Base-by-base conservation (phyloP, 1,140 invertebrate genomes). In the Mamestra configurata region DNA sequence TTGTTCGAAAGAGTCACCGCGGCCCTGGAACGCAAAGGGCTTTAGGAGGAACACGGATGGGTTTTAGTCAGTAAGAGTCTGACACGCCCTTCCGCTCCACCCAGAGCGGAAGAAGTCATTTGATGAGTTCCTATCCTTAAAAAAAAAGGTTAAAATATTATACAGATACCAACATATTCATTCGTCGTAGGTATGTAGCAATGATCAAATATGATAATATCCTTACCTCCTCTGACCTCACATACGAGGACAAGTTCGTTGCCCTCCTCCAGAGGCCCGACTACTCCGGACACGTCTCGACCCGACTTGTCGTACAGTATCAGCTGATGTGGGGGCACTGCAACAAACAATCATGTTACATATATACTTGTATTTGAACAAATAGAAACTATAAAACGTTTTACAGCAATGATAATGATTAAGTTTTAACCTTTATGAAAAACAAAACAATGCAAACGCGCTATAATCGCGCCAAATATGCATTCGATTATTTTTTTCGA, bases 151-250 rank as follows among this genome's bases (percentile, higher is more conserved):
- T n/a, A n/a, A n/a, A n/a, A n/a, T n/a, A n/a, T n/a, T n/a, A n/a
- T n/a, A n/a, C n/a, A n/a, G n/a, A n/a, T n/a, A n/a, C n/a, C n/a
- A n/a, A 31, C 27, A 31, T 31, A 3, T 31, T 31, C 27, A 3
- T 3, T 31, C 27, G n/a, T n/a, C n/a, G n/a, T 31, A 31, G 27
- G 5, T 31, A 31, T 5, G 27, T 15, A 59, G 24, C 1, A 15
- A 59, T 27, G 24, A 11, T 57, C 20, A 57, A 57, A 64, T 40
- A 64, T 20, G 35, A 18, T 20, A 40, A 68, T 49, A 27, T 11
- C 24, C 96, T 97, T 96, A 98, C 98, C 98, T 96, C 98, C 98
- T 95, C 97, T 95, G 81, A 98, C 98, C 96, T 98, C 98, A 93
- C 98, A 99, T 66, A 97, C 97, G 75, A 99, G 96, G 77, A 97